Conservation (phyloP, 2,888 invertebrate species). For the Neoascia interrupta region DNA sequence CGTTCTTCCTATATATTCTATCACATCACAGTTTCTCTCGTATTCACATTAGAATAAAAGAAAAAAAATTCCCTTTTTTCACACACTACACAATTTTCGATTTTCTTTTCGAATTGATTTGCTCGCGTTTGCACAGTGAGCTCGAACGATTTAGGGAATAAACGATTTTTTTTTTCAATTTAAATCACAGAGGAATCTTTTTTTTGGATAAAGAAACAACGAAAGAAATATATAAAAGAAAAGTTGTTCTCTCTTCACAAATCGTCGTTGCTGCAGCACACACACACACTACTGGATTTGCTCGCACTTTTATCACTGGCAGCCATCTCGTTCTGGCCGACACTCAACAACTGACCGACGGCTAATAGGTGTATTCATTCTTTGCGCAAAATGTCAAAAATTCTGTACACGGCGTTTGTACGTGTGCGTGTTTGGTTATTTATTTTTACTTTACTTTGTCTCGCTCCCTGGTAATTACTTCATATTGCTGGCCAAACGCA, state of each 20-base stretch:
- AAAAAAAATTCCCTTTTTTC: conserved; percentile 30
- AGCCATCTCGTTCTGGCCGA: conserved; percentile 45
- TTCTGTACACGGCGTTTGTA: conserved; percentile 36
- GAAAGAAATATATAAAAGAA: conserved; percentile 37
- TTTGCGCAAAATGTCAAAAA: conserved; percentile 58
- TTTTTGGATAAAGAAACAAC: conserved; percentile 39
- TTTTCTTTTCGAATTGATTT: conserved; percentile 28
- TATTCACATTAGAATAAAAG: conserved; percentile 46
- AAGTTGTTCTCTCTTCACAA: conserved; percentile 49
- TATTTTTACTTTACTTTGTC: conserved; percentile 44
- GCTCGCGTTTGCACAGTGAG: conserved; percentile 46
- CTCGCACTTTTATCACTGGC: conserved; percentile 4
- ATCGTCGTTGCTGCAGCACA: conserved; percentile 26
- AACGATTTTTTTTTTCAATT: not conserved
- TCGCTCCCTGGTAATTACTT: conserved; percentile 43
- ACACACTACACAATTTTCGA: conserved; percentile 29
- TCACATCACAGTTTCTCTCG: conserved; percentile 55
- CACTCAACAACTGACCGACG: conserved; percentile 18
- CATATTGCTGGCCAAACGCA: conserved; percentile 45
- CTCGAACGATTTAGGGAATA: no score
- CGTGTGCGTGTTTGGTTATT: conserved; percentile 22
- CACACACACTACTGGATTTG: conserved; percentile 14
- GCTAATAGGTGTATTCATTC: conserved; percentile 17
- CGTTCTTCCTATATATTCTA: conserved; percentile 37
- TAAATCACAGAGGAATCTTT: not conserved